Evolutionary conservation across 2,113 vertebrate species (phyloP), one percentile per base, ranked within the genome.

Genomic region (Catharus minimus): DNA sequence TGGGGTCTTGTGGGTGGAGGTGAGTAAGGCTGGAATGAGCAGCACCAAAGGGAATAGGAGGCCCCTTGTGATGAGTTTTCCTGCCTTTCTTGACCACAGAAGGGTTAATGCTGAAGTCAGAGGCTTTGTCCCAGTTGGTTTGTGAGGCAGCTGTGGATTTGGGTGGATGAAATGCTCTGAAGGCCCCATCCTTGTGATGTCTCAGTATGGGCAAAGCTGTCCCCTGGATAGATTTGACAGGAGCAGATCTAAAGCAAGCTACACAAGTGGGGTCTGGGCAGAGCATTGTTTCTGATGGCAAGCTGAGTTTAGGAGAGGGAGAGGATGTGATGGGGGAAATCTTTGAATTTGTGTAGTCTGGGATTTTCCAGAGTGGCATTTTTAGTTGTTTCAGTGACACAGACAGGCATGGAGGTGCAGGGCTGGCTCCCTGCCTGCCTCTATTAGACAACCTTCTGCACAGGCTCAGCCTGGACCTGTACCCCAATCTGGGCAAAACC

Each of bases 1-100:
- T 0, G 1, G 13, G 5, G 17, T 65, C 19, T 41, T 0, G 0
- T 28, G 41, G 41, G 20, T 21, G 10, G 13, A 4, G 58, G 21
- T 44, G 44, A 85, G n/a, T 13, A 32, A 36, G 58, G 27, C 46
- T 66, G 55, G 32, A 67, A 36, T 13, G 9, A 86, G 16, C 38
- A 50, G 49, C 2, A 1, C 58, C 44, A 15, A 58, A 57, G 55
- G 46, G 60, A 65, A 24, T 21, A 13, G 9, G 28, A 52, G 14
- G 13, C 6, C 5, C 18, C 27, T 32, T 21, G 39, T 19, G 23
- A 30, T 69, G 58, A 14, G 19, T 67, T 47, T 68, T 76, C 26
- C 20, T 58, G 20, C 24, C 39, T 71, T 69, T 86, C 22, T 57
- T 86, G 46, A 30, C 52, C 10, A 7, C 46, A n/a, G 26, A 66